Conservation (phyloP, 1,140 invertebrate genomes). For the Saccostrea echinata region DNA sequence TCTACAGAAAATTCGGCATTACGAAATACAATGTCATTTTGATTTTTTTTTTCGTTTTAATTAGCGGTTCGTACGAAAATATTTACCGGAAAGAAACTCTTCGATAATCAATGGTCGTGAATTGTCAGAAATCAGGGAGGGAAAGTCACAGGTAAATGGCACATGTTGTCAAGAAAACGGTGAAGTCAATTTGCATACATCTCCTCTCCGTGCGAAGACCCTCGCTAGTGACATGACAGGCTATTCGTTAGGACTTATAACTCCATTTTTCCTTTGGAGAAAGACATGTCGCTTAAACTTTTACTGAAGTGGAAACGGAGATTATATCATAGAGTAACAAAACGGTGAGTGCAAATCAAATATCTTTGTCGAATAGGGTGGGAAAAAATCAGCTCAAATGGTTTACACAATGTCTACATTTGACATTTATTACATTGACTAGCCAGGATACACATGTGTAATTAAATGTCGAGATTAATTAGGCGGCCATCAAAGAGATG, state of each 20-base stretch:
- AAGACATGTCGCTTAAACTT: not conserved
- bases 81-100: no score
- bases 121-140: not conserved
- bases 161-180: constrained; percentile 4
- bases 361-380: not conserved
- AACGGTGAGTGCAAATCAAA: not conserved
- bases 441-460: not conserved
- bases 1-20: no score
- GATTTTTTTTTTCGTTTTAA: no score
- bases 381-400: no score
- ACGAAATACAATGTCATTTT: no score
- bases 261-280: not conserved
- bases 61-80: no score
- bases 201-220: not conserved
- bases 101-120: no score
- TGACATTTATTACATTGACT: not conserved
- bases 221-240: not conserved
- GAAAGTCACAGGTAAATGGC: not conserved
- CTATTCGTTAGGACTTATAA: not conserved
- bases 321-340: not conserved
- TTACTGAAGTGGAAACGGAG: not conserved
- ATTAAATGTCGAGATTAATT: not conserved
- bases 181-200: constrained; percentile 2
- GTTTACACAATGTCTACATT: not conserved
- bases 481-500: not conserved